phyloP scores from a whole-genome alignment of 2,888 invertebrate species.

The Mesodorylaimus sp. region DNA sequence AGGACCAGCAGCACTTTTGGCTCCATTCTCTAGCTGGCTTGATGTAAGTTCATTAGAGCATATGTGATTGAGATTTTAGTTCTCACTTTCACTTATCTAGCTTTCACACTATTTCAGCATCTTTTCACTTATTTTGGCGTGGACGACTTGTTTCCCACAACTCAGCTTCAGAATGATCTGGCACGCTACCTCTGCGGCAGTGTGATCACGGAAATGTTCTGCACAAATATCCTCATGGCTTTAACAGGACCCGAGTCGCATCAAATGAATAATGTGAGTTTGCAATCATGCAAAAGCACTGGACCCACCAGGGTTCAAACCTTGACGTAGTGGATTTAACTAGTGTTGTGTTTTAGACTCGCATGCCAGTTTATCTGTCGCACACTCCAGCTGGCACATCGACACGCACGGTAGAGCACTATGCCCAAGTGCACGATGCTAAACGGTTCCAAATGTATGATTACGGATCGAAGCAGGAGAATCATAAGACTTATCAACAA shows the following conservation, averaged over 20 bases:
- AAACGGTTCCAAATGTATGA: slow-evolving; percentile 16
- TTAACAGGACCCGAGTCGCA: slow-evolving; percentile 40
- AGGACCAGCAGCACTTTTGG: no score
- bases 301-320: no score
- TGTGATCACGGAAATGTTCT: slow-evolving; percentile 32
- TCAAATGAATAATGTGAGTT: no score
- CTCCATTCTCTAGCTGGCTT: no score
- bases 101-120: no score
- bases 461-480: slow-evolving; percentile 18
- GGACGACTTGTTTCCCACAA: slow-evolving; percentile 31
- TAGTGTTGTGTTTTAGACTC: slow-evolving; percentile 34
- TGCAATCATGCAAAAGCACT: no score
- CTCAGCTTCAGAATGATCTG: slow-evolving; percentile 18
- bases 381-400: slow-evolving; percentile 29
- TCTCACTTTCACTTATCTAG: no score
- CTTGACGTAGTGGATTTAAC: no score
- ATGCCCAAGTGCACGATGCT: no score
- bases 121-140: slow-evolving; percentile 37
- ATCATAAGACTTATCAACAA: slow-evolving; percentile 29
- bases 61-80: no score
- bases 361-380: slow-evolving; percentile 29
- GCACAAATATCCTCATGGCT: slow-evolving; percentile 48
- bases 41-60: no score
- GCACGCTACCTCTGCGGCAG: slow-evolving; percentile 20
- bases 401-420: slow-evolving; percentile 25